phyloP scores from a whole-genome alignment of 1,140 invertebrate species.

The Manduca sexta region DNA sequence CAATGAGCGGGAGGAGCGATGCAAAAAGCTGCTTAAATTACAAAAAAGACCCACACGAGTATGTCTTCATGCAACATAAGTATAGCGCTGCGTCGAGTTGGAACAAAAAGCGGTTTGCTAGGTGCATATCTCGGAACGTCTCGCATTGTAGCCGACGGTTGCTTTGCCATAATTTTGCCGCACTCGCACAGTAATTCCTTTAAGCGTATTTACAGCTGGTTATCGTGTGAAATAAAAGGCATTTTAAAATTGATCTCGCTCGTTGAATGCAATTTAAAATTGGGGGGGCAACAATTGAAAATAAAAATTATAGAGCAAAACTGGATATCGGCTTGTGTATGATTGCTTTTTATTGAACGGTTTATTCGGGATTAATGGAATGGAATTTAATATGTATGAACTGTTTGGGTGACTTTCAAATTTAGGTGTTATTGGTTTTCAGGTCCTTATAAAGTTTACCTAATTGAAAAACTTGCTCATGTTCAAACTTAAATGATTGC shows the following conservation, averaged over 20 bases:
- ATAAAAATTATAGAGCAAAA: constrained; percentile 7
- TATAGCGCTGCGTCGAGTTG: neutral
- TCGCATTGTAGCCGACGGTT: constrained; percentile 29
- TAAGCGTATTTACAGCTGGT: constrained; percentile 17
- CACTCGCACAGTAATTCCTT: constrained; percentile 11
- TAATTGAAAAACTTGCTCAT: no score
- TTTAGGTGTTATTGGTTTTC: no score
- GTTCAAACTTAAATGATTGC: no score
- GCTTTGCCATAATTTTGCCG: constrained; percentile 27
- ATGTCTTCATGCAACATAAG: constrained; percentile 1
- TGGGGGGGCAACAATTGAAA: constrained; percentile 3
- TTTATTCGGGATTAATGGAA: no score
- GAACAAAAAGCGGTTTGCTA: constrained; percentile 37
- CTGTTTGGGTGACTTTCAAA: no score
- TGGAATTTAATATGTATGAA: no score
- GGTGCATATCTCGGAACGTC: constrained; percentile 9
- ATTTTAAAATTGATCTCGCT: constrained; percentile 25
- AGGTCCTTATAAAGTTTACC: no score
- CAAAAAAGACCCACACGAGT: neutral
- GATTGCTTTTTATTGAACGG: constrained; percentile 6
- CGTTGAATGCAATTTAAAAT: constrained; percentile 14
- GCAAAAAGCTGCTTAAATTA: constrained; percentile 3
- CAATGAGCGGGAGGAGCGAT: neutral
- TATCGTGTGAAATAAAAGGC: constrained; percentile 26
- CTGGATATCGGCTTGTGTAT: constrained; percentile 2